A percentile compares a stretch with the other conserved stretches of the same genome.
Evolutionary conservation across 2,113 vertebrate genomes (phyloP).

Genomic region (Pollachius pollachius): DNA sequence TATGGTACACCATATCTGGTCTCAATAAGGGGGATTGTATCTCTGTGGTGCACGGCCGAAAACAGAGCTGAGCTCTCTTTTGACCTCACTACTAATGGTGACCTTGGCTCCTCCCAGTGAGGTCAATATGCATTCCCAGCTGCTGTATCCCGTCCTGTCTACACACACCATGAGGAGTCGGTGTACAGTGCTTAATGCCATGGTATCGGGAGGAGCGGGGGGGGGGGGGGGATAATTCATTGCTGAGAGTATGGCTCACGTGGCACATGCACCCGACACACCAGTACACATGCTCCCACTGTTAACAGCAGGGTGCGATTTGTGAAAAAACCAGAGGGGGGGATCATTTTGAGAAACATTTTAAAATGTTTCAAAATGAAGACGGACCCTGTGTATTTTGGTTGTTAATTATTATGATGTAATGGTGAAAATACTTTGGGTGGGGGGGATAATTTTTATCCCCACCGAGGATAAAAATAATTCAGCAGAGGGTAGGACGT

Average conservation of each 20-base stretch:
- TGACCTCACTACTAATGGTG: slow-evolving; percentile 31
- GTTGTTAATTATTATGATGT: no score
- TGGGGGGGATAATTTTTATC: no score
- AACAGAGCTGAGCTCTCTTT: slow-evolving; percentile 9
- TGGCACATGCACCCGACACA: slow-evolving; percentile 47
- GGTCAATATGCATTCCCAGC: slow-evolving; percentile 70
- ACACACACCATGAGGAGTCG: slow-evolving; percentile 30
- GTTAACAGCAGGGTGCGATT: no score
- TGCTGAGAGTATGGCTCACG: slow-evolving; percentile 20
- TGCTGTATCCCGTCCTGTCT: slow-evolving; percentile 51
- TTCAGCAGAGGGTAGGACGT: no score
- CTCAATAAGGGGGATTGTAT: not conserved
- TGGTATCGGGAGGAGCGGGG: slow-evolving; percentile 11
- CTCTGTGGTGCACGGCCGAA: not conserved
- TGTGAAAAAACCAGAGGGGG: no score
- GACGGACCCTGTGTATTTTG: no score
- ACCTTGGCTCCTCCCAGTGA: slow-evolving; percentile 47
- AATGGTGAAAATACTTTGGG: no score
- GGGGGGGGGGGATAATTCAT: slow-evolving; percentile 15
- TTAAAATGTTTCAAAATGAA: no score
- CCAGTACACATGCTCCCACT: slow-evolving; percentile 9
- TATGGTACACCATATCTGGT: not conserved
- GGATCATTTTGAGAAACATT: no score
- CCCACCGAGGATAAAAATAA: no score
- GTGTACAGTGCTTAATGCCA: slow-evolving; percentile 12